Base-by-base conservation (phyloP, 2,113 vertebrate genomes). In the Mola mola region DNA sequence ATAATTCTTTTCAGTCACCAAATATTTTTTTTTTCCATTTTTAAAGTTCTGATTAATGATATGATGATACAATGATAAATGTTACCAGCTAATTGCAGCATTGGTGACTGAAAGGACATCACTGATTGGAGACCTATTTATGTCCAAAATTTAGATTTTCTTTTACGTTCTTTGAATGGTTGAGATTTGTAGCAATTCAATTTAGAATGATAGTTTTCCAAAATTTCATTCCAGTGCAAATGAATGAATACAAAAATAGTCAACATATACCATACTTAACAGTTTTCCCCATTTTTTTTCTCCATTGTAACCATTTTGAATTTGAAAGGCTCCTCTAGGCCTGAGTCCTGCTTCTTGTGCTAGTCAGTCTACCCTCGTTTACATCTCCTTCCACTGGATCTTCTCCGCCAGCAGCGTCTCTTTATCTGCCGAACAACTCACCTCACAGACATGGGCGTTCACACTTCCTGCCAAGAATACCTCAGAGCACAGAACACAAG, bases 201-300 rank as follows among this genome's bases (percentile, higher is more conserved):
- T 62, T 42, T 57, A 41, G 52, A 75, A 64, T 12, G 10, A 61
- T 41, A 69, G 25, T 47, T 82, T 72, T 64, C 61, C 58, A 83
- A 86, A 75, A 68, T 88, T 91, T 91, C 90, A 84, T 89, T 91
- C 87, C 89, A 92, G 89, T 92, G 82, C 87, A 91, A 89, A 76
- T 81, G 33, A 22, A 51, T 50, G 5, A 44, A 46, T 26, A 43
- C 5, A 47, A 41, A 79, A 47, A 47, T 22, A 66, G 42, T 33
- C 50, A 50, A 37, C 25, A 38, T 47, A 50, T 52, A 4, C 69
- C 40, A 15, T n/a, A 57, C 26, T 5, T 8, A 5, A 28, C 16
- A 61, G 43, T 1, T 55, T 63, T 38, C 24, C 33, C 8, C 21
- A n/a, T 24, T 6, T 5, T 37, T 17, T 40, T 34, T 25, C 17